phyloP scores from a whole-genome alignment of 2,888 invertebrate species.

The Terebella lapidaria region DNA sequence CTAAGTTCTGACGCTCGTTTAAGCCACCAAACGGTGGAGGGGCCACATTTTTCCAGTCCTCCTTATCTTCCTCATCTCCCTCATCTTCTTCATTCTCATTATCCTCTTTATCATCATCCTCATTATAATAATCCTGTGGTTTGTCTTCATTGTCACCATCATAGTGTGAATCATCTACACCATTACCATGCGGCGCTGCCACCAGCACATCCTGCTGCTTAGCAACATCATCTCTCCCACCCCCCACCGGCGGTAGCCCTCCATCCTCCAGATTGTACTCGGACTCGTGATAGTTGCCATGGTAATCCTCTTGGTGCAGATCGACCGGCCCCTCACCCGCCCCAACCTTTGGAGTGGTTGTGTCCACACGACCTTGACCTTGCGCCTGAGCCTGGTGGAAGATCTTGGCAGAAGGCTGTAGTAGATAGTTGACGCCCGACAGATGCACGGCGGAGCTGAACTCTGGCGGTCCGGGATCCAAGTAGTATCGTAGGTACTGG shows the following conservation, averaged over 20 bases:
- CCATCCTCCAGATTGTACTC: not conserved
- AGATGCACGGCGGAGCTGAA: constrained; percentile 3
- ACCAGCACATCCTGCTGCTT: not conserved
- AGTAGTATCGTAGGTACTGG: constrained; percentile 40
- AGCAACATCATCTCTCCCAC: not conserved
- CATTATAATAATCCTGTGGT: not conserved
- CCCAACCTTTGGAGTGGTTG: not conserved
- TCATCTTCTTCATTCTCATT: not conserved
- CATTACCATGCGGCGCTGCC: too few relatives aligned
- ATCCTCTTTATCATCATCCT: not conserved
- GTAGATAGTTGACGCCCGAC: constrained; percentile 7
- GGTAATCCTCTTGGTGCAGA: not conserved
- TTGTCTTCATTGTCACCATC: not conserved
- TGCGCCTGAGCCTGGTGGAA: not conserved
- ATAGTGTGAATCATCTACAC: not conserved
- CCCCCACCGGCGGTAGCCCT: not conserved
- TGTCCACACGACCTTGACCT: not conserved
- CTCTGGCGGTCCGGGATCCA: constrained; percentile 29
- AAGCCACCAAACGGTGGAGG: not conserved
- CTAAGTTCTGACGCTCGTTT: not conserved
- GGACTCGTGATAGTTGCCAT: not conserved
- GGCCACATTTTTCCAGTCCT: not conserved
- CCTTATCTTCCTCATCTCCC: not conserved
- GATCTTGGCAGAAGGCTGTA: not conserved
- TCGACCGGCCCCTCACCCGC: not conserved